phyloP scores from a whole-genome alignment of 2,113 vertebrate genomes.

The Tamias sibiricus region DNA sequence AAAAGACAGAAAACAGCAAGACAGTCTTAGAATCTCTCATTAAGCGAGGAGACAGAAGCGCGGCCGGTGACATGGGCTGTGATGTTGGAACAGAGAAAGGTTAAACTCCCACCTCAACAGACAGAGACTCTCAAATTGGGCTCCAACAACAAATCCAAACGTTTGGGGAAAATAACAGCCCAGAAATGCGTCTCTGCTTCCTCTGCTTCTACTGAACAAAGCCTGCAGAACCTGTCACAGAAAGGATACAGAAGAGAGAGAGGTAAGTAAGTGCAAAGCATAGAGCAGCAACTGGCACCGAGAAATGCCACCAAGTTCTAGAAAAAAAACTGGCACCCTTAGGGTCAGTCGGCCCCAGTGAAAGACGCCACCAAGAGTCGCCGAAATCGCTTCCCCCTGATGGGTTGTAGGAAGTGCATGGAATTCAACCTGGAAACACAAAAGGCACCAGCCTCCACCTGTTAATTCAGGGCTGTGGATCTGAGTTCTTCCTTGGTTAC shows the following conservation, averaged over 20 bases:
- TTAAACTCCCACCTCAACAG: neutral
- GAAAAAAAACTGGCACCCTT: neutral
- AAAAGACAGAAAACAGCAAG: neutral
- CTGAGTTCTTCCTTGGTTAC: too few relatives aligned
- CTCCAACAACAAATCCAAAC: neutral
- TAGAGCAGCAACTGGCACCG: too few relatives aligned
- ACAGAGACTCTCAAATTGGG: neutral
- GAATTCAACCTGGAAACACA: neutral
- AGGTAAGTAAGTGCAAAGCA: too few relatives aligned
- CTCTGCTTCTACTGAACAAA: neutral
- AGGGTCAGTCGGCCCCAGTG: neutral
- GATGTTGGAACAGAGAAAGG: neutral
- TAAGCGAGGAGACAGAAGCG: neutral
- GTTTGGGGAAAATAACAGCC: neutral
- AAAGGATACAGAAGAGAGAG: too few relatives aligned
- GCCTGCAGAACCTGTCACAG: neutral
- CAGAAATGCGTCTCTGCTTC: neutral
- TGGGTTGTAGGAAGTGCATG: rapidly evolving
- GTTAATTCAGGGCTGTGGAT: too few relatives aligned
- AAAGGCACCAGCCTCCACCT: too few relatives aligned
- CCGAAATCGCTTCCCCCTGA: too few relatives aligned
- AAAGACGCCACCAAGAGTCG: neutral
- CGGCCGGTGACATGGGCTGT: neutral
- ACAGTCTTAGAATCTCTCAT: neutral
- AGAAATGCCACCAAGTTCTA: neutral